Percentiles rank a stretch among this genome's conserved stretches.
Evolutionary conservation across 2,888 invertebrate species (phyloP).

Genomic region (Pseudococcus viburni): DNA sequence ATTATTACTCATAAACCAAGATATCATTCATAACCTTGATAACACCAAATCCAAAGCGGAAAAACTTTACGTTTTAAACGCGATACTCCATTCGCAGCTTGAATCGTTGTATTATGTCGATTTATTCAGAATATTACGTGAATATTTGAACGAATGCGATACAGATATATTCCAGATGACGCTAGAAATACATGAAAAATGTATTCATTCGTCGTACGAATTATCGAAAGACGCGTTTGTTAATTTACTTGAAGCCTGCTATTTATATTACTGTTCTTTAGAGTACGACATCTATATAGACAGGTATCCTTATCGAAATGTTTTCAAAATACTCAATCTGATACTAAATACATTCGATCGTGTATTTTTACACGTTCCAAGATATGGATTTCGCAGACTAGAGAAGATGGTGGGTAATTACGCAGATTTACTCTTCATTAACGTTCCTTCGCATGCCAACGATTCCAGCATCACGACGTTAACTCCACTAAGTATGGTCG

Average conservation of each 20-base stretch:
- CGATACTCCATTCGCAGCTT: background rate
- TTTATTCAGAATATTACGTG: constrained; percentile 15
- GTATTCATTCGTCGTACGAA: constrained; percentile 42
- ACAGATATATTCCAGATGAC: background rate
- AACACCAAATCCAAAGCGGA: constrained; percentile 5
- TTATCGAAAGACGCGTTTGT: constrained; percentile 15
- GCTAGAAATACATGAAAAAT: constrained; percentile 45
- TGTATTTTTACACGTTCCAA: constrained; percentile 25
- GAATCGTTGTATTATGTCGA: constrained; percentile 1
- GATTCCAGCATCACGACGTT: background rate
- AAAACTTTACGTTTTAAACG: background rate
- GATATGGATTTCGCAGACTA: constrained; percentile 5
- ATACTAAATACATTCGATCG: constrained; percentile 11
- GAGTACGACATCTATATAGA: constrained; percentile 1
- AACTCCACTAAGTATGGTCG: background rate
- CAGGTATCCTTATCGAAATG: constrained; percentile 22
- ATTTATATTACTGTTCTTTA: constrained; percentile 19
- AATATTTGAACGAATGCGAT: constrained; percentile 29
- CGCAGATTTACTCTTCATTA: background rate
- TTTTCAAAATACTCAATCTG: background rate
- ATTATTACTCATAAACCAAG: constrained; percentile 10
- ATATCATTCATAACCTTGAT: background rate
- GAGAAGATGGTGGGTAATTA: constrained; percentile 20
- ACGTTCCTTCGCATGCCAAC: background rate
- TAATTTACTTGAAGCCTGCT: background rate